Base-by-base conservation (phyloP, 2,888 invertebrate genomes). In the Calameuta filiformis region DNA sequence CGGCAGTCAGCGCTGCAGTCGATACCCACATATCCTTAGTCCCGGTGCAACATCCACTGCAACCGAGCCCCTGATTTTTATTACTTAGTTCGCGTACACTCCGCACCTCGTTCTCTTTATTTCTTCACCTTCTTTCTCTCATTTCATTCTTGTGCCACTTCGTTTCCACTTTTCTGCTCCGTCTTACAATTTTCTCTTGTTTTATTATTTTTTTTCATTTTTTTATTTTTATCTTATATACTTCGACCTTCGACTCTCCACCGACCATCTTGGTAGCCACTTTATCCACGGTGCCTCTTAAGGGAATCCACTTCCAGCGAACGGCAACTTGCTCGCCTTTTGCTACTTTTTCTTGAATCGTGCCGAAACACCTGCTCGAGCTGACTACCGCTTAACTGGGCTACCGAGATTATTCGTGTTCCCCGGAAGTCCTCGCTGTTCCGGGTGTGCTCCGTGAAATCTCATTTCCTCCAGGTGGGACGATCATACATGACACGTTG, bases 101-200 rank as follows among this genome's bases (percentile, higher is more conserved):
- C 34, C 31, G 12, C 34, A 33, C 15, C 31, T 71, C 34, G 31
- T 34, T 34, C 31, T 11, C 71, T 71, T 34, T 71, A 71, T 33
- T 71, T 71, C 23, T 71, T 30, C 75, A 37, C 37, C 68, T 34
- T 56, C 40, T 31, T 75, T 30, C 68, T 75, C 37, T 56, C 75
- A 40, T 37, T 56, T 56, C 23, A 75, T 68, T 73, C 35, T 73
- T 56, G 56, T 56, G 56, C 56, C 56, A 56, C 23, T 56, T 56
- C 56, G 56, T 56, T 56, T 56, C 56, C 68, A 34, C 40, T 68
- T 71, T 34, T 34, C 71, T 34, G 31, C 71, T 34, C 11, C 71
- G 3, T 34, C 71, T 34, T 30, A 31, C 40, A 12, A 33, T 75
- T 75, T 37, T 75, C 75, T 56, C 75, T 15, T n/a, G 6, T 56